phyloP scores from a whole-genome alignment of 2,888 invertebrate species.

The Drosophila picticornis region DNA sequence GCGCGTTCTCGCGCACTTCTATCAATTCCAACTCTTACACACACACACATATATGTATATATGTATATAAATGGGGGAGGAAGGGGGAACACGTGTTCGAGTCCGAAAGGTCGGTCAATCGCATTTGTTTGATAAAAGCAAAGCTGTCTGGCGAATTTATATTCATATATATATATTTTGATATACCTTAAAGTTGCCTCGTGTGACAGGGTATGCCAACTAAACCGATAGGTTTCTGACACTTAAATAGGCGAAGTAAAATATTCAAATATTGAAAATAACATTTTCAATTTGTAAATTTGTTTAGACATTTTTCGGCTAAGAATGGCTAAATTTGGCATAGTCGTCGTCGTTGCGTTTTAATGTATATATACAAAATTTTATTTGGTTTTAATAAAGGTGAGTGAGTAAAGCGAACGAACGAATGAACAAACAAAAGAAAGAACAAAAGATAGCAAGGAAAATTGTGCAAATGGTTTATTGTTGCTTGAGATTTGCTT shows the following conservation, averaged over 20 bases:
- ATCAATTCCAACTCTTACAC: constrained; percentile 40
- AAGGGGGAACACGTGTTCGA: constrained; percentile 67
- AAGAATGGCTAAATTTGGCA: not conserved
- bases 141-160: not conserved
- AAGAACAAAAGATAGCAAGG: not conserved
- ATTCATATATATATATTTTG: not conserved
- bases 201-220: not conserved
- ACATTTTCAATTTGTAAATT: not conserved
- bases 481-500: not conserved
- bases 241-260: not conserved
- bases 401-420: not conserved
- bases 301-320: not conserved
- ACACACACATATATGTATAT: not conserved
- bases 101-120: constrained; percentile 73
- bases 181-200: not conserved
- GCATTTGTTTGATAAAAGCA: constrained; percentile 46
- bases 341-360: not conserved
- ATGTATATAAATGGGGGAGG: not conserved
- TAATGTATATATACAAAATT: not conserved
- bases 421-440: not conserved
- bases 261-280: not conserved
- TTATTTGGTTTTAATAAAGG: not conserved
- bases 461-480: not conserved
- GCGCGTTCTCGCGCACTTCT: constrained; percentile 25
- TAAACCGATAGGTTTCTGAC: not conserved